Evolutionary conservation across 1,140 invertebrate species (phyloP).

Genomic region (Halesus radiatus): DNA sequence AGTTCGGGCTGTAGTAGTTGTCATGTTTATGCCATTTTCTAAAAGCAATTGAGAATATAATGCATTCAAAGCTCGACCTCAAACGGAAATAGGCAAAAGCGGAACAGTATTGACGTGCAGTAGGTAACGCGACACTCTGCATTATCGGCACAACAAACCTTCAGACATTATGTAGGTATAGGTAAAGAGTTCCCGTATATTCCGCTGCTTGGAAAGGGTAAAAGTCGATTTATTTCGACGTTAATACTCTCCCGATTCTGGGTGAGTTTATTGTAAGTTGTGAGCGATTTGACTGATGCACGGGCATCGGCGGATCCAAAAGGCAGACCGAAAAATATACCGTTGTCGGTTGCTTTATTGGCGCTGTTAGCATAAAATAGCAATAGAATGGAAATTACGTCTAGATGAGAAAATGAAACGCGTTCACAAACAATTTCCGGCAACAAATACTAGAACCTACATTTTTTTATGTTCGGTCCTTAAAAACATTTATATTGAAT

Average conservation of each 20-base stretch:
- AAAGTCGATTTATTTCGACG: conserved; percentile 16
- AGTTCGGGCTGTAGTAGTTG: too few species aligned
- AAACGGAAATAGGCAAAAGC: not conserved
- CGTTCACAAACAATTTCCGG: not conserved
- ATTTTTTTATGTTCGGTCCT: too few species aligned
- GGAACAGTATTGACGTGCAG: conserved; percentile 2
- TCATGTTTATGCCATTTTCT: too few species aligned
- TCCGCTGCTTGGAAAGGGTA: not conserved
- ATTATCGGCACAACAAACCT: conserved; percentile 30
- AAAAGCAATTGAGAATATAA: too few species aligned
- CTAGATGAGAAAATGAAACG: not conserved
- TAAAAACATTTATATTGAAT: too few species aligned
- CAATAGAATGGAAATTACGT: not conserved
- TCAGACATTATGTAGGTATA: not conserved
- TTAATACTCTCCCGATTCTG: not conserved
- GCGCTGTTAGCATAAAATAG: not conserved
- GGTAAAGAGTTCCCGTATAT: not conserved
- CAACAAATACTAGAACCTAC: too few species aligned
- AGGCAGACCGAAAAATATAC: not conserved
- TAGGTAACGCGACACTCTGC: not conserved
- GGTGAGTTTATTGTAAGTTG: too few species aligned
- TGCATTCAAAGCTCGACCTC: not conserved
- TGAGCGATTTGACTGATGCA: not conserved
- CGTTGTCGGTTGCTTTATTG: not conserved
- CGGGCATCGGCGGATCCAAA: not conserved